Conservation (phyloP, 1,140 invertebrate species). For the Nymphalis io region DNA sequence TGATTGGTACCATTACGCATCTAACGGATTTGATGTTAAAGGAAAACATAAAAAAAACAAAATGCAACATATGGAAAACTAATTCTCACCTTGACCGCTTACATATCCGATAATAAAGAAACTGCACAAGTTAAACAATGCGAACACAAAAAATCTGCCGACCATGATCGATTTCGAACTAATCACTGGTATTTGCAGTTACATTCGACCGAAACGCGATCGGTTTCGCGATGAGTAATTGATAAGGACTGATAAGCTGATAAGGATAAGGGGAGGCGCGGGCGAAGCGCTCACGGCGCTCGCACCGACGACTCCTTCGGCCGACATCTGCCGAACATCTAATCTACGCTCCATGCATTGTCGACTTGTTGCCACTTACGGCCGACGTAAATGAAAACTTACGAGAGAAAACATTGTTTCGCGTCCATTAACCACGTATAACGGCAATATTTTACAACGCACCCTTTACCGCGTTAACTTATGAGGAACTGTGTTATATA, state of each 20-base stretch:
- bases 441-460: not conserved
- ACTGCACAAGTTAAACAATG: constrained; percentile 51
- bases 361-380: constrained; percentile 15
- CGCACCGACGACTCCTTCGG: constrained; percentile 56
- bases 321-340: constrained; percentile 63
- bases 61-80: constrained; percentile 31
- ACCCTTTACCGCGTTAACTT: not conserved
- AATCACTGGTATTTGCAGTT: constrained; percentile 64
- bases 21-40: not conserved
- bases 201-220: constrained; percentile 62
- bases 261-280: constrained; percentile 63
- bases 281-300: constrained; percentile 52
- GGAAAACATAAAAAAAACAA: constrained; percentile 3
- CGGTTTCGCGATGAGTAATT: constrained; percentile 73
- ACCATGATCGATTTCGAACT: constrained; percentile 53
- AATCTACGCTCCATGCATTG: constrained; percentile 32
- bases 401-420: constrained; percentile 17
- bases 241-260: constrained; percentile 76
- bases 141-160: constrained; percentile 44
- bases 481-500: not conserved
- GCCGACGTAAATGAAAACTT: constrained; percentile 23
- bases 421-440: constrained; percentile 6
- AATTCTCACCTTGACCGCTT: constrained; percentile 57
- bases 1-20: not conserved
- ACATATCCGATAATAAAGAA: constrained; percentile 49